Conservation (phyloP, 2,888 invertebrate species). For the Ischnus inquisitorius region DNA sequence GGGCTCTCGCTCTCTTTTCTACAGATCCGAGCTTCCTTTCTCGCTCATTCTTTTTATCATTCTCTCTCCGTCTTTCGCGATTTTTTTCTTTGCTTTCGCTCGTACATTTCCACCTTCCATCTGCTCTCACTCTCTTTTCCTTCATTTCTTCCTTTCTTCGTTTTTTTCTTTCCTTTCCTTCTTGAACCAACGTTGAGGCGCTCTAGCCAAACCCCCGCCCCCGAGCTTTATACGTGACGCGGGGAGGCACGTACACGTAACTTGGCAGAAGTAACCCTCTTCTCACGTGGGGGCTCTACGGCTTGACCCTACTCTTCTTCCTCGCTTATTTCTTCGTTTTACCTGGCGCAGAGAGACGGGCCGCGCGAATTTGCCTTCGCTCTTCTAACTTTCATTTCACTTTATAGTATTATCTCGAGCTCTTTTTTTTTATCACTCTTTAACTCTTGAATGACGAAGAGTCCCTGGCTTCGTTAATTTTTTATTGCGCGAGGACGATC, state of each 20-base stretch:
- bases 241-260: conserved; percentile 61
- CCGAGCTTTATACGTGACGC: conserved; percentile 45
- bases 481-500: not conserved
- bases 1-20: conserved; percentile 48
- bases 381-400: conserved; percentile 45
- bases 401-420: conserved; percentile 1
- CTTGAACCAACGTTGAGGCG: conserved; percentile 46
- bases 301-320: conserved; percentile 53
- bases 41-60: conserved; percentile 46
- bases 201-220: conserved; percentile 12
- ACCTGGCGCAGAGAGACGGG: conserved; percentile 19
- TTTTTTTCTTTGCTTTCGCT: conserved; percentile 47
- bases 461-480: not conserved
- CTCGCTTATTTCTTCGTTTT: not conserved
- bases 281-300: conserved; percentile 35
- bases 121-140: conserved; percentile 41
- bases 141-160: conserved; percentile 30
- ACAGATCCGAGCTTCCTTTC: conserved; percentile 37
- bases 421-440: not conserved
- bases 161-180: conserved; percentile 53
- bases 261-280: conserved; percentile 59
- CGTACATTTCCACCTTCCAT: conserved; percentile 61
- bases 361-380: conserved; percentile 43
- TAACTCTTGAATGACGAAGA: not conserved
- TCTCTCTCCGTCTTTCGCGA: conserved; percentile 26